Base-by-base conservation (phyloP, 2,797 vertebrate species). In the Mallotus villosus region DNA sequence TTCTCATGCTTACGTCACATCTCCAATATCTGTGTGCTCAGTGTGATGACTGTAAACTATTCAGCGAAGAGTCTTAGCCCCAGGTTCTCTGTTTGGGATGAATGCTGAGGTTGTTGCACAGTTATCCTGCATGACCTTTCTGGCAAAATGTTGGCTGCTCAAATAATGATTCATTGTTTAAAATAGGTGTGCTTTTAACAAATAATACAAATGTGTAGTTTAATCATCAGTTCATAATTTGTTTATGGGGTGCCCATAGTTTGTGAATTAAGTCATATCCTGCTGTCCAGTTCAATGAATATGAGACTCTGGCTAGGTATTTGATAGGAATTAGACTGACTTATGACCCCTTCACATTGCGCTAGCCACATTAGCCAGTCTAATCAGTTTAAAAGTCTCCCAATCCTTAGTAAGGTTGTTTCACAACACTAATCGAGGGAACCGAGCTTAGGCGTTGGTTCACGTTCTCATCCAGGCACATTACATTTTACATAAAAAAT, bases 121-220 rank as follows among this genome's bases (percentile, higher is more conserved):
- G 46, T 12, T 49, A 46, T 41, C 4, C 61, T 63, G 6, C 70
- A 71, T 24, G 63, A 55, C 60, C 63, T 66, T 74, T 68, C 71
- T 74, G 64, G 69, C 70, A 41, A 61, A 67, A 41, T 17, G 46
- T 72, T 73, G 53, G 62, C 62, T 55, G 75, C 68, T 63, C 34
- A 34, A 19, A 25, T 9, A 17, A 59, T 82, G 74, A 86, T 84
- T 81, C 72, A 82, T 82, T 80, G 62, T 81, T 84, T 68, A 24
- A n/a, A 57, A 51, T 51, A 17, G 6, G 49, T 51, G 49, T 14
- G 49, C 17, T 51, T 51, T 12, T 51, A 17, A 3, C 49, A 34
- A 34, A 34, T 34, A 6, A 34, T 34, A 34, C 32, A 34, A 34
- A 34, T 34, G 32, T 34, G 32, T 34, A 34, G 27, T 27, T 27